Evolutionary conservation across 1,140 invertebrate species (phyloP), one percentile per base, ranked within the genome.

Genomic region (Diuraphis noxia): DNA sequence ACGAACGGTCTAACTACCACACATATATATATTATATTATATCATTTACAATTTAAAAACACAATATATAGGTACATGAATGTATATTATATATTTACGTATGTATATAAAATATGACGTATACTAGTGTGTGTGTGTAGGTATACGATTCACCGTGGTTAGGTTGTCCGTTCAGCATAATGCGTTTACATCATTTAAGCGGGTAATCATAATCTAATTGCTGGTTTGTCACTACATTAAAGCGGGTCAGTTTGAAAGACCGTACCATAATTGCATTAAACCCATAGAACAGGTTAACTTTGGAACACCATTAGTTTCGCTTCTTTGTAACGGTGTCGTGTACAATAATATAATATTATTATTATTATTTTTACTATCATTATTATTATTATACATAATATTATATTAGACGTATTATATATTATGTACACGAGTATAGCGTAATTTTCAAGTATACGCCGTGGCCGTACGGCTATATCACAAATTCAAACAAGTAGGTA

Each of bases 281-380:
- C 88, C 72, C 88, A 79, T 79, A 79, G 88, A 79, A 90, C 88
- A 34, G 88, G 88, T 90, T 79, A n/a, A 89, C 88, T 90, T 79
- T 34, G n/a, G 72, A 79, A 90, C 88, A n/a, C 41, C 88, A 90
- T 90, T 90, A 90, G 88, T 90, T 79, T 79, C 88, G 88, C 88
- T 89, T 79, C 88, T 89, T 89, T 79, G 88, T 89, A 63, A 77
- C 88, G 52, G 41, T 43, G 56, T 77, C 40, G 43, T 25, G 63
- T 38, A 63, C 86, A 86, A 72, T 72, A 72, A 72, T 72, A 72
- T 72, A 72, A 72, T 85, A 72, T 72, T 17, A 85, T 40, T 40
- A 84, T 84, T 13, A 43, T 85, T 6, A 85, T n/a, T n/a, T n/a
- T n/a, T n/a, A n/a, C n/a, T 17, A 43, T 85, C 10, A 43, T 84